Evolutionary conservation across 2,888 invertebrate genomes (phyloP).

Genomic region (Parnassius orleans): DNA sequence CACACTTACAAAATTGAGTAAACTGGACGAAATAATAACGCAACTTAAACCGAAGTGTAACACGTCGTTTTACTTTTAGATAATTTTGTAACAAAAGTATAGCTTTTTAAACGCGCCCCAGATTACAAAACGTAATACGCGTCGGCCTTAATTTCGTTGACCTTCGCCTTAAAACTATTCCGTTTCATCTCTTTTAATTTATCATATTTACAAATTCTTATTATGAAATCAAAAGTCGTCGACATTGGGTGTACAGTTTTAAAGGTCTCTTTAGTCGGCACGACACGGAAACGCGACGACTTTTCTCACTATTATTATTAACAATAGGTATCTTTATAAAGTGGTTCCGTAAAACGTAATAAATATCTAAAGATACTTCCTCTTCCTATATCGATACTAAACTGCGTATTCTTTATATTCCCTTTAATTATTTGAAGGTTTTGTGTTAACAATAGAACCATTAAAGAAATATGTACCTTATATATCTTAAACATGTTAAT

Average conservation of each 20-base stretch:
- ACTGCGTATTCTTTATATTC: no score
- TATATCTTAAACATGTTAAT: no score
- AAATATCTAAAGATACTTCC: no score
- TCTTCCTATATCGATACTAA: no score
- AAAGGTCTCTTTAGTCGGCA: conserved; percentile 18
- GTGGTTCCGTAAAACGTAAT: no score
- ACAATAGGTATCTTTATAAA: neutral
- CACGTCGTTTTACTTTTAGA: conserved; percentile 32
- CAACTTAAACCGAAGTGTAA: conserved; percentile 27
- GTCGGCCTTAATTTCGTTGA: conserved; percentile 42
- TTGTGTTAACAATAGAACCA: neutral
- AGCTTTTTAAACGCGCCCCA: conserved; percentile 32
- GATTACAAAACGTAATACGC: conserved; percentile 39
- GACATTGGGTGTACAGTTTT: conserved; percentile 29
- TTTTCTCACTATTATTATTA: conserved; percentile 13
- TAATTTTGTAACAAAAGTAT: conserved; percentile 42
- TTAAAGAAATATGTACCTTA: no score
- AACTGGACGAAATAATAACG: conserved; percentile 18
- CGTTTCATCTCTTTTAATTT: conserved; percentile 46
- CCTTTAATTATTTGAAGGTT: neutral
- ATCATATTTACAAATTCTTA: conserved; percentile 51
- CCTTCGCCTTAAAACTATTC: conserved; percentile 51
- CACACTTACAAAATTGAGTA: conserved; percentile 15
- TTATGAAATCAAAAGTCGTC: conserved; percentile 39
- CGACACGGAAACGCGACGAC: conserved; percentile 32